Evolutionary conservation across 2,113 vertebrate species (phyloP), one percentile per base, ranked within the genome.

Genomic region (Chelonoidis abingdonii): DNA sequence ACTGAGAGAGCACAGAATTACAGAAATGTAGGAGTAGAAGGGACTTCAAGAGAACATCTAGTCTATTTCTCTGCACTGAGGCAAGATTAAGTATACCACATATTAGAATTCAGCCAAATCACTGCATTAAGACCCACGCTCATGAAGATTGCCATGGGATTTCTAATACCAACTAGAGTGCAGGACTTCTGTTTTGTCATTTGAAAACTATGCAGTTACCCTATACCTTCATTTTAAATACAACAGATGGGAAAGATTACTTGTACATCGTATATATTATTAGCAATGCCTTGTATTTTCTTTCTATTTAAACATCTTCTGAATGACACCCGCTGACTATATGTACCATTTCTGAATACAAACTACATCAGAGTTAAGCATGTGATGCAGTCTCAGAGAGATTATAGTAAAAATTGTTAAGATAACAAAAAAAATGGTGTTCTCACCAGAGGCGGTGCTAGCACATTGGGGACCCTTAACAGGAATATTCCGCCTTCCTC

Each of bases 231-330:
- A 44, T 87, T 90, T 84, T 56, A 49, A 79, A 72, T 27, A 5
- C 0, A 80, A 8, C 2, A 87, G 50, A 31, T 38, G 44, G 3
- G 12, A 82, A 90, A 56, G 2, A 86, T 0, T 1, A 72, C 11
- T 56, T 69, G 0, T 72, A 93, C 88, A 82, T 81, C 21, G 57
- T 52, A 1, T 35, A 1, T 53, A 53, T 52, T 56, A 35, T 27
- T 82, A 90, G 19, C 0, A 89, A 80, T 82, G 0, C 0, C 13
- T 89, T 80, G 80, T 19, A 14, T 83, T 72, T 76, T 83, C n/a
- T 83, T 41, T 44, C 21, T 4, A 10, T 87, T 87, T 69, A 89
- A 81, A 85, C 13, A 57, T 41, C 5, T 35, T 65, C 80, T 86
- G 35, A 72, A 13, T 84, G 19, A 82, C 29, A 93, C 44, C 0